These are phyloP conservation scores for Lutjanus argentimaculatus DNA, from an alignment of 2,797 vertebrate species.

Conservation along the genomic window DNA sequence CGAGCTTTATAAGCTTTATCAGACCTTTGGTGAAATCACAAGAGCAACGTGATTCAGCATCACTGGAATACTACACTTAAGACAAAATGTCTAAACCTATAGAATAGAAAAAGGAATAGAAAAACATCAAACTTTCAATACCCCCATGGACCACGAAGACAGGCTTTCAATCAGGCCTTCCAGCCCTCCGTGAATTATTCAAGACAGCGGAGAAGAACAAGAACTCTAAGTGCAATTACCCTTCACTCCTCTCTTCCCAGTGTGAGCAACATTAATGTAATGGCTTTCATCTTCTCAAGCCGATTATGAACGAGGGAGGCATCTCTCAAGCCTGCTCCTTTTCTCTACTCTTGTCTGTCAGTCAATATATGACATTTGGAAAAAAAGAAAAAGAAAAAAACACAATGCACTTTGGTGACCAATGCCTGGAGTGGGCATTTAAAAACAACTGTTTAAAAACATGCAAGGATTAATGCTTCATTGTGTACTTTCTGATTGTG, in stretches of 20 bases:
- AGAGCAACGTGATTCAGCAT: constrained; percentile 56
- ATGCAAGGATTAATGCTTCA: constrained; percentile 49
- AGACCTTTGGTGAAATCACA: constrained; percentile 39
- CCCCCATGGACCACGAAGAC: constrained; percentile 63
- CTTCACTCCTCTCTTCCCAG: constrained; percentile 76
- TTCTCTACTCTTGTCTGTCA: constrained; percentile 54
- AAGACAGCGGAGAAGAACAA: constrained; percentile 81
- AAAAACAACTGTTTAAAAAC: constrained; percentile 50
- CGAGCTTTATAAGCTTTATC: constrained; percentile 53
- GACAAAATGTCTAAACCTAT: constrained; percentile 66
- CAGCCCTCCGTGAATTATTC: constrained; percentile 85
- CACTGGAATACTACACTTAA: constrained; percentile 45
- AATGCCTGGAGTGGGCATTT: constrained; percentile 43
- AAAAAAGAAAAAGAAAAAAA: background rate
- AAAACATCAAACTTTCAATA: constrained; percentile 75
- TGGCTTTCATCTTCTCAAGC: constrained; percentile 82
- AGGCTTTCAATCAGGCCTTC: constrained; percentile 76
- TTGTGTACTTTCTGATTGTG: constrained; percentile 62
- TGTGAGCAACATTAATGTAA: constrained; percentile 85
- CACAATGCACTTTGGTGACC: constrained; percentile 31
- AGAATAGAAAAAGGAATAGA: constrained; percentile 42
- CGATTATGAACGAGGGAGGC: constrained; percentile 73
- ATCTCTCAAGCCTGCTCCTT: constrained; percentile 58
- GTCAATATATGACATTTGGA: constrained; percentile 64
- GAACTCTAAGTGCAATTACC: constrained; percentile 85